Evolutionary conservation across 92 coral and sea anemone genomes (phyloP), one percentile per base, ranked within the genome.

Genomic region (Porites divaricata): DNA sequence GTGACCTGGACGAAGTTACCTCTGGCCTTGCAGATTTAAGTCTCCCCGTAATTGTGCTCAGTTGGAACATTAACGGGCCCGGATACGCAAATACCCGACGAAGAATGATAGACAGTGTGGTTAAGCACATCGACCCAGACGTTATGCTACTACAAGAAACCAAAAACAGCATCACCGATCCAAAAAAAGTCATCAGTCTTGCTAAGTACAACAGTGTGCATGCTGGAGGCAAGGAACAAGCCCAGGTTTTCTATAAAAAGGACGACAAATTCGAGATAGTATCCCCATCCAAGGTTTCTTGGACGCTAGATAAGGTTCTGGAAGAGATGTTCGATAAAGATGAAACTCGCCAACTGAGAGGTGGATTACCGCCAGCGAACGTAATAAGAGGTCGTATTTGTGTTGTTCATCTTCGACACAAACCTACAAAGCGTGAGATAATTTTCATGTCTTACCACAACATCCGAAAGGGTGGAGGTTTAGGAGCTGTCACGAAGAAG

Each of bases 361-460:
- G 6, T 63, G 21, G 21, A 9, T 7, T 0, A 63, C 11, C 13
- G 67, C 1, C 67, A 7, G 67, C 7, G 21, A 63, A 15, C 0
- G 67, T 63, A 1, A 1, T 63, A 5, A 15, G 8, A 21, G 0
- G 13, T 0, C 67, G 67, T n/a, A 63, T 16, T 63, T 63, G 67
- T 63, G 23, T 63, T 16, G 67, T 7, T 63, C 67, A 63, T 23
- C 67, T 63, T 15, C 67, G 67, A 16, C 67, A 63, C 67, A 63
- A 63, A 63, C 15, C 1, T 7, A 63, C 67, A 63, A 63, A 63
- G 1, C 23, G 67, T 9, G 67, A 63, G 1, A 15, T 63, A 5
- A 16, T 63, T 63, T 63, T 63, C 67, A 23, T 63, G 13, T 63
- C 67, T 15, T 63, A 63, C 67, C 67, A 63, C n/a, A 63, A 63